These are phyloP conservation scores for Copsychus sechellarum DNA, from an alignment of 2,113 vertebrate genomes.

Conservation along the genomic window DNA sequence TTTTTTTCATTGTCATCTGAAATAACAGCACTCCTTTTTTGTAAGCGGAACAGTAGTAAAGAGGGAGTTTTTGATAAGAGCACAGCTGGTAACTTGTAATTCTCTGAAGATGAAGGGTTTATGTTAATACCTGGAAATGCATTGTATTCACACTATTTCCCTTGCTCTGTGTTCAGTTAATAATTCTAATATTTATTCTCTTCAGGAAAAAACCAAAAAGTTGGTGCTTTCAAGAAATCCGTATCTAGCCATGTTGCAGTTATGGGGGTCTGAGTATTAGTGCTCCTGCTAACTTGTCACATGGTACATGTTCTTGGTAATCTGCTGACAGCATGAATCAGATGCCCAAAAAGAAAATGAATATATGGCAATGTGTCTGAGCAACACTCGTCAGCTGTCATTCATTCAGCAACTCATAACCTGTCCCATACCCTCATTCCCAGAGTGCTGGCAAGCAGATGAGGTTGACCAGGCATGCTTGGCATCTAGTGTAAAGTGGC, in stretches of 20 bases:
- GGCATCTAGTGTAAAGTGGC: background rate
- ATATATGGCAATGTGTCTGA: background rate
- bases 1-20: constrained; percentile 63
- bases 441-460: background rate
- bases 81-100: constrained; percentile 65
- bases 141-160: background rate
- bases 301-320: background rate
- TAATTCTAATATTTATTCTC: background rate
- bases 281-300: background rate
- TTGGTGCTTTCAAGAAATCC: background rate
- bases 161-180: background rate
- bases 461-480: background rate
- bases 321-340: background rate
- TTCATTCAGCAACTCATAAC: background rate
- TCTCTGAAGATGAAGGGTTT: constrained; percentile 61
- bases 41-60: background rate
- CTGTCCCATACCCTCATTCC: background rate
- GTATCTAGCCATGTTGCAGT: background rate
- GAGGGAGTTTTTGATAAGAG: constrained; percentile 48
- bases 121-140: constrained; percentile 33
- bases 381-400: background rate
- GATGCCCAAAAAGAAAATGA: background rate
- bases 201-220: background rate
- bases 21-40: constrained; percentile 8
- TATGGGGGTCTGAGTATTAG: background rate